These are phyloP conservation scores for Agapornis canus DNA, from an alignment of 2,797 vertebrate genomes.

Conservation along the genomic window DNA sequence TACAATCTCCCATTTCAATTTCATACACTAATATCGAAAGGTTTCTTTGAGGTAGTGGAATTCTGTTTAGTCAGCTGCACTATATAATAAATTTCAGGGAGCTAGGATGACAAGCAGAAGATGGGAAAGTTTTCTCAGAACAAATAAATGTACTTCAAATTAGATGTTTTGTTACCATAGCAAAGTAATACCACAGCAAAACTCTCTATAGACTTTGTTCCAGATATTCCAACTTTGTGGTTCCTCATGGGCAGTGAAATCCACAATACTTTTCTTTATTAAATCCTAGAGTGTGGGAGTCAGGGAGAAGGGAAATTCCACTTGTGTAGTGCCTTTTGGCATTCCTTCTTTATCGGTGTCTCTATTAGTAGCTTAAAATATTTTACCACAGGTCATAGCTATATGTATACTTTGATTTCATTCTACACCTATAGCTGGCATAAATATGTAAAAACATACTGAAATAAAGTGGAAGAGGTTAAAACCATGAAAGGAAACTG, in stretches of 20 bases:
- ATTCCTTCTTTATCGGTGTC: not conserved
- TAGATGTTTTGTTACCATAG: not conserved
- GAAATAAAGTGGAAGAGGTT: not conserved
- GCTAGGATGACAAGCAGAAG: not conserved
- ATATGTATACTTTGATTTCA: not conserved
- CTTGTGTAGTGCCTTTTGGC: not conserved
- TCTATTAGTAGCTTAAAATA: not conserved
- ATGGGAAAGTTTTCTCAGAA: not conserved
- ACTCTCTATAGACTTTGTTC: not conserved
- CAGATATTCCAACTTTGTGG: not conserved
- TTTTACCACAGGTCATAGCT: not conserved
- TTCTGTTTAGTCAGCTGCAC: not conserved
- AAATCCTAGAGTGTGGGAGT: not conserved
- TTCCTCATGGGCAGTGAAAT: not conserved
- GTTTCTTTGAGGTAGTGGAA: not conserved
- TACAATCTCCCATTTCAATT: not conserved
- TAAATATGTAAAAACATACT: not conserved
- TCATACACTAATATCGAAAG: not conserved
- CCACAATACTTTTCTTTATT: not conserved
- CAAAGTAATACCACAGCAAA: not conserved
- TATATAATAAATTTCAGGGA: not conserved
- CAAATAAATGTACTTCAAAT: not conserved
- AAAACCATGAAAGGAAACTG: not conserved
- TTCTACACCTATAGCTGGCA: not conserved
- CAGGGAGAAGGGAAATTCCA: not conserved